phyloP scores from a whole-genome alignment of 2,797 vertebrate species.

The Pangasius krempfi region DNA sequence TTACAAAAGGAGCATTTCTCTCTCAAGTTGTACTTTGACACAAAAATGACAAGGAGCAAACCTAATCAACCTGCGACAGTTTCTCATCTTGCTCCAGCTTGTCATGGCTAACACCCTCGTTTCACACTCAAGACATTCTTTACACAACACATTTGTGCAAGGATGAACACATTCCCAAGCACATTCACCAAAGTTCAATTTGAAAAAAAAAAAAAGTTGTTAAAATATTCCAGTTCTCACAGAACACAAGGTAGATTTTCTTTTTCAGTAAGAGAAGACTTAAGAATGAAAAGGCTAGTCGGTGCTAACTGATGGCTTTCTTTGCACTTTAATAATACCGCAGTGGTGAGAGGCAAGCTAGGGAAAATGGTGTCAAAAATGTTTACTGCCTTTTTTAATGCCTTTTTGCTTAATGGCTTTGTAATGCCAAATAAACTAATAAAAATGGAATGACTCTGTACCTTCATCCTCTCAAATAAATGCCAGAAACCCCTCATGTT shows the following conservation, averaged over 20 bases:
- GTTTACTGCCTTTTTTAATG: neutral
- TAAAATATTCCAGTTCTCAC: slow-evolving; percentile 12
- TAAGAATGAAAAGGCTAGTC: neutral
- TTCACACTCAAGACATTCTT: slow-evolving; percentile 9
- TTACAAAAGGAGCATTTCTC: neutral
- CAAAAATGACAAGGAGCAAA: neutral
- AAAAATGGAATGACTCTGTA: neutral
- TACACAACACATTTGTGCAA: neutral
- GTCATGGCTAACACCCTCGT: slow-evolving; percentile 1
- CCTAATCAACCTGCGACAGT: slow-evolving; percentile 9
- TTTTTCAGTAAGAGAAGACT: neutral
- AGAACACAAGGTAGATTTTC: neutral
- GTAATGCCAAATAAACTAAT: neutral
- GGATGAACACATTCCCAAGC: slow-evolving; percentile 5
- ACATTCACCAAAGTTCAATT: neutral
- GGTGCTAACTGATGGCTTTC: neutral
- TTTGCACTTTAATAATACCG: neutral
- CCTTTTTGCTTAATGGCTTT: too few species aligned
- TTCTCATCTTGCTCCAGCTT: slow-evolving; percentile 19
- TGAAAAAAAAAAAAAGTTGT: neutral
- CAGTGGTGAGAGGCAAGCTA: neutral
- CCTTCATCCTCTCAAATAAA: neutral
- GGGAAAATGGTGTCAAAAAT: neutral
- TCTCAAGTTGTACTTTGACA: neutral
- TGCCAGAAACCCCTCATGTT: neutral